Conservation (phyloP, 53 echinoderm and acorn worm species). For the Hippasteria phrygiana region DNA sequence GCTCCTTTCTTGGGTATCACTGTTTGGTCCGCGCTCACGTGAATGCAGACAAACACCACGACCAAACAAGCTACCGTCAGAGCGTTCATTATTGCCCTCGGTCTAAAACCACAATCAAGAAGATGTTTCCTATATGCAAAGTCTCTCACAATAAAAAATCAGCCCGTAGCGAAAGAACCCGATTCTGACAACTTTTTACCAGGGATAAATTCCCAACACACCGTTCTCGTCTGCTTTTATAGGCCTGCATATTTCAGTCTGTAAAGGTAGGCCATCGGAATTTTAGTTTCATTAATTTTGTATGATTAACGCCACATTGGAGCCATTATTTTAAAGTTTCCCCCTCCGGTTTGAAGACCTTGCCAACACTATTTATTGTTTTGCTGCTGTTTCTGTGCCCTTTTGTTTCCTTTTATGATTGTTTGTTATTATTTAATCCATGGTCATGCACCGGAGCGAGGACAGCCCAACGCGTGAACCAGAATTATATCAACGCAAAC, state of each 20-base stretch:
- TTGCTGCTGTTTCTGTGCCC: too few species aligned
- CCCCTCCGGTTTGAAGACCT: not conserved
- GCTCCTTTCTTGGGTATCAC: too few species aligned
- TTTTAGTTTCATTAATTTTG: not conserved
- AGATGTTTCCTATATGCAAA: too few species aligned
- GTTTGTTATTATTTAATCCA: too few species aligned
- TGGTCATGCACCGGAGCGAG: too few species aligned
- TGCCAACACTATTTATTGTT: not conserved
- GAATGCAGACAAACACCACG: not conserved
- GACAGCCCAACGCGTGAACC: too few species aligned
- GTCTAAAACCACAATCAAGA: too few species aligned
- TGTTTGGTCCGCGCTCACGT: not conserved
- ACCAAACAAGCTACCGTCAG: not conserved
- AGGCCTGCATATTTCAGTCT: not conserved
- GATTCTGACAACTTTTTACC: too few species aligned
- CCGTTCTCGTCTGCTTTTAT: not conserved
- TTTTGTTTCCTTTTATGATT: too few species aligned
- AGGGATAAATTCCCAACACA: not conserved
- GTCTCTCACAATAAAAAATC: too few species aligned
- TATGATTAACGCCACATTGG: not conserved
- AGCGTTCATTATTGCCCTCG: not conserved
- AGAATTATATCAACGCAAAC: too few species aligned
- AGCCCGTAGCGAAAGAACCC: too few species aligned
- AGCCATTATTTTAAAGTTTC: not conserved
- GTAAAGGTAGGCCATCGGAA: not conserved